Evolutionary conservation across 2,113 vertebrate species (phyloP).

Genomic region (Merops nubicus): DNA sequence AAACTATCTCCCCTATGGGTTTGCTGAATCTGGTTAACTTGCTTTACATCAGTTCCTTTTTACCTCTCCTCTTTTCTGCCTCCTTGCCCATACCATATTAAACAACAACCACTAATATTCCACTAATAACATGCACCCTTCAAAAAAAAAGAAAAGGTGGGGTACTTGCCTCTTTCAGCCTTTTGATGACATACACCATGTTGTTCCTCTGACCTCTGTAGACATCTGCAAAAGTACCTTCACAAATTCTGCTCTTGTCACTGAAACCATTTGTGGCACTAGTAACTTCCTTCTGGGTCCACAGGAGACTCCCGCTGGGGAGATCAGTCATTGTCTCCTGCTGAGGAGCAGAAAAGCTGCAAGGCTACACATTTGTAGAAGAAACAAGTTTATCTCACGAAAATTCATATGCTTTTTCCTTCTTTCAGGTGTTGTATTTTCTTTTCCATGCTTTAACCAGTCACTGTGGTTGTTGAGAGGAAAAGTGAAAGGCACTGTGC

Average conservation of each 20-base stretch:
- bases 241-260: constrained; percentile 57
- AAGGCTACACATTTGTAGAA: constrained; percentile 47
- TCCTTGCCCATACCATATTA: neutral
- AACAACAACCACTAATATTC: neutral
- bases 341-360: constrained; percentile 43
- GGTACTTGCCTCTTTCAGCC: constrained; percentile 70
- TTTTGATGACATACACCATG: constrained; percentile 69
- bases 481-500: neutral
- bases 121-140: neutral
- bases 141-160: neutral
- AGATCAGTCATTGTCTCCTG: constrained; percentile 52
- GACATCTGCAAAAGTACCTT: constrained; percentile 73
- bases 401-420: neutral
- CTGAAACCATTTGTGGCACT: constrained; percentile 74
- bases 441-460: neutral
- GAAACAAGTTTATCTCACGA: neutral
- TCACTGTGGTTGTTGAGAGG: neutral
- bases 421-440: neutral
- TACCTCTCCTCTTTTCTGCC: neutral
- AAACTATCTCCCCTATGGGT: accelerated
- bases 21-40: neutral
- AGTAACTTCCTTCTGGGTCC: constrained; percentile 70
- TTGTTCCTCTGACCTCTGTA: constrained; percentile 73
- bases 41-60: neutral
- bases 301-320: constrained; percentile 54